Conservation (phyloP, 2,113 vertebrate species). For the Azemiops feae region DNA sequence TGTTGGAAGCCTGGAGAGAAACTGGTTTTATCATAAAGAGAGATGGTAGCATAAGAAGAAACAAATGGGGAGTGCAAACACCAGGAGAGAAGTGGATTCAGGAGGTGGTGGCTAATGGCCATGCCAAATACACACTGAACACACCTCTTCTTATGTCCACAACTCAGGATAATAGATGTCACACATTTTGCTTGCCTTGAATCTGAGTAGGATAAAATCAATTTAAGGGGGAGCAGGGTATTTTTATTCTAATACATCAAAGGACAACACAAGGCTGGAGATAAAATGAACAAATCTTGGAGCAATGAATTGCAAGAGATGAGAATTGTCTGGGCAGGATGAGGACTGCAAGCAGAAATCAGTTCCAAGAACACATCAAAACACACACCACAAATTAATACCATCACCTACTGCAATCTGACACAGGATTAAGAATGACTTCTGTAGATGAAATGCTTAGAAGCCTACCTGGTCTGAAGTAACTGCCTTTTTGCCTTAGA, state of each 20-base stretch:
- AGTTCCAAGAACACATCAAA: neutral
- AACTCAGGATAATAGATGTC: neutral
- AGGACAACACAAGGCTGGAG: neutral
- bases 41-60: neutral
- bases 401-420: neutral
- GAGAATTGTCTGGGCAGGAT: neutral
- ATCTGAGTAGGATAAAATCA: neutral
- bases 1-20: neutral
- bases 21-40: neutral
- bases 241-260: neutral
- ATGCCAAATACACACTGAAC: neutral
- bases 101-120: neutral
- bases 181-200: neutral
- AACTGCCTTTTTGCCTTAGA: neutral
- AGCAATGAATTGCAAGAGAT: neutral
- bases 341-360: neutral
- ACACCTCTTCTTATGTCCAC: neutral
- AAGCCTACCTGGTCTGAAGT: neutral
- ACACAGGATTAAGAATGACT: neutral
- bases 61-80: neutral
- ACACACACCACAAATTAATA: neutral
- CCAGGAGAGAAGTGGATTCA: neutral
- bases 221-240: neutral
- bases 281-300: neutral
- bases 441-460: neutral